Percentiles rank a stretch among this genome's conserved stretches.
phyloP scores from a whole-genome alignment of 2,888 invertebrate genomes.

The Lithophane semibrunnea region DNA sequence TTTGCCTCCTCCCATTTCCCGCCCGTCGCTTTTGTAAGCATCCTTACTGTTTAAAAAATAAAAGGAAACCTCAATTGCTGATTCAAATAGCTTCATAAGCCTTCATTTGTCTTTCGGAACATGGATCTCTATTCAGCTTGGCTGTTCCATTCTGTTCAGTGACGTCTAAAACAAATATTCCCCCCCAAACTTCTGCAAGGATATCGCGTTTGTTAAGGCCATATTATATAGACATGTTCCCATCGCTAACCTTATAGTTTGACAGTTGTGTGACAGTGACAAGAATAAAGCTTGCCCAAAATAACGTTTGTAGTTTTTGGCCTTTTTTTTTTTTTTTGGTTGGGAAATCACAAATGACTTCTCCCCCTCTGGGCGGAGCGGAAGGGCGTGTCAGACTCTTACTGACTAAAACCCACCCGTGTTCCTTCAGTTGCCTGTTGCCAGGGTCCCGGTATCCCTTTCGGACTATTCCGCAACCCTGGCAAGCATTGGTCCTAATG shows the following conservation, averaged over 20 bases:
- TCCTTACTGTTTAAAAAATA: conserved; percentile 54
- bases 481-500: too few species aligned
- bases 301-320: neutral
- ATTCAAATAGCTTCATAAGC: conserved; percentile 57
- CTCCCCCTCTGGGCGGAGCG: too few species aligned
- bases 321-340: too few species aligned
- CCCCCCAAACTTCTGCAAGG: neutral
- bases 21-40: conserved; percentile 50
- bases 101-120: conserved; percentile 50
- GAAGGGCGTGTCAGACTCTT: too few species aligned
- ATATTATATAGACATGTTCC: neutral
- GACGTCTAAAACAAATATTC: conserved; percentile 14
- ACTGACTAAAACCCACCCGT: too few species aligned
- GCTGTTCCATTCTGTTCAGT: neutral
- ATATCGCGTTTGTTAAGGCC: neutral
- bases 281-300: neutral
- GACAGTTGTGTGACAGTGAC: neutral
- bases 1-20: conserved; percentile 32
- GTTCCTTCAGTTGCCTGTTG: too few species aligned
- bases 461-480: too few species aligned
- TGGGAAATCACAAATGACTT: too few species aligned
- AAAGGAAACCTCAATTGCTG: conserved; percentile 55
- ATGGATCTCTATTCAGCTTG: conserved; percentile 42
- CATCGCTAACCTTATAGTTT: neutral
- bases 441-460: too few species aligned